These are phyloP conservation scores for Sycophila sp. DNA, from an alignment of 1,140 invertebrate genomes.

Conservation along the genomic window DNA sequence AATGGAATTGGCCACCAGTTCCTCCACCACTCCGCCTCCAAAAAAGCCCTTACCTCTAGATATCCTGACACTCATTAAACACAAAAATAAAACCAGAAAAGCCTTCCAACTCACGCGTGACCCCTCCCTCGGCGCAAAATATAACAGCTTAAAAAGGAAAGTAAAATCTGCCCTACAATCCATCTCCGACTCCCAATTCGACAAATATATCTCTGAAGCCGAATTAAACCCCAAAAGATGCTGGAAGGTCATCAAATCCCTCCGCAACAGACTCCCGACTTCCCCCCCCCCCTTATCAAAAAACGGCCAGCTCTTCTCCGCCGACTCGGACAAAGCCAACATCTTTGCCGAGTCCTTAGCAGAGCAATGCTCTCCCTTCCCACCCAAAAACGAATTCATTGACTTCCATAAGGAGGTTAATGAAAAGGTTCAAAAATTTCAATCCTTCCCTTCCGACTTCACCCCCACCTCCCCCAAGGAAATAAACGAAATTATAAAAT, in stretches of 20 bases:
- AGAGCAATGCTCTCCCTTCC: not conserved
- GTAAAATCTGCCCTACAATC: too few relatives aligned
- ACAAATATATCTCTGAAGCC: not conserved
- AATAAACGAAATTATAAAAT: not conserved
- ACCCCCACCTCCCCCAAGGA: not conserved
- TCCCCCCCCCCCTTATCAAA: not conserved
- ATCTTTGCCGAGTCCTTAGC: not conserved
- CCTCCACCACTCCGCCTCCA: not conserved
- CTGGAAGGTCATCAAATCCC: not conserved
- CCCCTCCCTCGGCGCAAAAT: not conserved
- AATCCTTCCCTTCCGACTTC: not conserved
- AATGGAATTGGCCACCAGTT: too few relatives aligned
- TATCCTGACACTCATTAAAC: not conserved
- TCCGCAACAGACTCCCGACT: not conserved
- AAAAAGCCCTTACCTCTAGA: not conserved
- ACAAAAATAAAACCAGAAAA: conserved; percentile 10
- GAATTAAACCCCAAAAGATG: not conserved
- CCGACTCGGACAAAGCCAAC: not conserved
- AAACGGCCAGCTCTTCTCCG: not conserved
- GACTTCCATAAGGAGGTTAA: not conserved
- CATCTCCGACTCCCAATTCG: not conserved
- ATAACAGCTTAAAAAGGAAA: not conserved
- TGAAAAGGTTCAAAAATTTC: not conserved
- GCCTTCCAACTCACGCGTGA: not conserved
- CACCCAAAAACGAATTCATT: not conserved